phyloP scores from a whole-genome alignment of 2,888 invertebrate genomes.

The Bhutanitis thaidina region DNA sequence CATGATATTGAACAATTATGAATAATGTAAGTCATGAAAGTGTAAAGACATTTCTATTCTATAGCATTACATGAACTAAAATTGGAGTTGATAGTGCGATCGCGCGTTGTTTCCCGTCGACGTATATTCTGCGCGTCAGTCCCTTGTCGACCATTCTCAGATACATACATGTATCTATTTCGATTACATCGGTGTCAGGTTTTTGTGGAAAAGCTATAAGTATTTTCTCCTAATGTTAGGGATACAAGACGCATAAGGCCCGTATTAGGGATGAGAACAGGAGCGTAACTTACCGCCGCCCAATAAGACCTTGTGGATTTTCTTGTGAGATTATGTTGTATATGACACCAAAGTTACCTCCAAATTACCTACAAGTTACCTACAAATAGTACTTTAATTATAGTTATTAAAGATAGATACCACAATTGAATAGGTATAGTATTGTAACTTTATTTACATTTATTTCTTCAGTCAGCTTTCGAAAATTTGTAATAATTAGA shows the following conservation, averaged over 20 bases:
- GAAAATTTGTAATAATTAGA: no score
- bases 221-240: slow-evolving; percentile 58
- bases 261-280: slow-evolving; percentile 22
- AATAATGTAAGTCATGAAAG: no score
- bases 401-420: no score
- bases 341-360: not conserved
- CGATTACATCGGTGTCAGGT: slow-evolving; percentile 63
- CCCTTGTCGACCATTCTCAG: slow-evolving; percentile 52
- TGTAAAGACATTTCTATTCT: no score
- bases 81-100: no score
- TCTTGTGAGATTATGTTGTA: slow-evolving; percentile 8
- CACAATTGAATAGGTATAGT: no score
- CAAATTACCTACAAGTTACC: no score
- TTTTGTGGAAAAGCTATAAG: slow-evolving; percentile 55
- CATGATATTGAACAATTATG: no score
- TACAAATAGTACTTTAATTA: no score
- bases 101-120: slow-evolving; percentile 7
- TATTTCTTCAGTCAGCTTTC: no score
- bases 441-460: no score
- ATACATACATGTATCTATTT: slow-evolving; percentile 47
- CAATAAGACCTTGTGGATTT: slow-evolving; percentile 32
- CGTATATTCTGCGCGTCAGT: slow-evolving; percentile 26
- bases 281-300: slow-evolving; percentile 33
- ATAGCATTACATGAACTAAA: no score
- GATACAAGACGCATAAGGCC: slow-evolving; percentile 46